Evolutionary conservation across 2,888 invertebrate genomes (phyloP).

Genomic region (Minunthozetes semirufus): DNA sequence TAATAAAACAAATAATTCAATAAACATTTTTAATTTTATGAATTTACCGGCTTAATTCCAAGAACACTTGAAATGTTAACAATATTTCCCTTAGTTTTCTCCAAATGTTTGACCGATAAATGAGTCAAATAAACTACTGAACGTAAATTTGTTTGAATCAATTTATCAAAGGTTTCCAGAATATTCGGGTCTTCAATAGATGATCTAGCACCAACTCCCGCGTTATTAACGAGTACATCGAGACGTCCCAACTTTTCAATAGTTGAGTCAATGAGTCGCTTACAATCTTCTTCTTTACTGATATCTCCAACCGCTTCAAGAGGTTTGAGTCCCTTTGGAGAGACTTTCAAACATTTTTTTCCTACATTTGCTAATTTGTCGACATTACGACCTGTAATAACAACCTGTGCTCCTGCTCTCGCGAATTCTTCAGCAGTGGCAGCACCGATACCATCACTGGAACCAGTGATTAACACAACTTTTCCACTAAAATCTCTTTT

Average conservation of each 20-base stretch:
- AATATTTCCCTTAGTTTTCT: conserved; percentile 28
- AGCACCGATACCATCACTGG: too few relatives aligned
- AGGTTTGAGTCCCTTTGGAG: too few relatives aligned
- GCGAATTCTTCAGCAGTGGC: too few relatives aligned
- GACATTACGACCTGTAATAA: too few relatives aligned
- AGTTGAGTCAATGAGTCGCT: conserved; percentile 25
- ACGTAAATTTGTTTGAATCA: conserved; percentile 18
- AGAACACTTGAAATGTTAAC: conserved; percentile 29
- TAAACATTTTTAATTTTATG: too few relatives aligned
- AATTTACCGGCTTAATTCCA: conserved; percentile 22
- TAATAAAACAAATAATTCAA: not conserved
- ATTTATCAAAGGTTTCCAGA: not conserved
- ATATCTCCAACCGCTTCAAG: conserved; percentile 33
- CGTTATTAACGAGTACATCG: conserved; percentile 72
- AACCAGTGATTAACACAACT: too few relatives aligned
- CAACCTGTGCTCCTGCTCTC: too few relatives aligned
- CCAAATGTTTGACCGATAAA: conserved; percentile 31
- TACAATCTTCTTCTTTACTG: not conserved
- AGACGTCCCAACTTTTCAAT: conserved; percentile 50
- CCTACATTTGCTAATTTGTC: too few relatives aligned
- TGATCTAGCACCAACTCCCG: conserved; percentile 69
- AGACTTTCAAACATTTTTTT: too few relatives aligned
- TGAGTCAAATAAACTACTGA: conserved; percentile 16
- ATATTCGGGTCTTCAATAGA: conserved; percentile 56
- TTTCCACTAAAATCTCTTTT: too few relatives aligned